Conservation (phyloP, 2,797 vertebrate genomes). For the Lemur catta region DNA sequence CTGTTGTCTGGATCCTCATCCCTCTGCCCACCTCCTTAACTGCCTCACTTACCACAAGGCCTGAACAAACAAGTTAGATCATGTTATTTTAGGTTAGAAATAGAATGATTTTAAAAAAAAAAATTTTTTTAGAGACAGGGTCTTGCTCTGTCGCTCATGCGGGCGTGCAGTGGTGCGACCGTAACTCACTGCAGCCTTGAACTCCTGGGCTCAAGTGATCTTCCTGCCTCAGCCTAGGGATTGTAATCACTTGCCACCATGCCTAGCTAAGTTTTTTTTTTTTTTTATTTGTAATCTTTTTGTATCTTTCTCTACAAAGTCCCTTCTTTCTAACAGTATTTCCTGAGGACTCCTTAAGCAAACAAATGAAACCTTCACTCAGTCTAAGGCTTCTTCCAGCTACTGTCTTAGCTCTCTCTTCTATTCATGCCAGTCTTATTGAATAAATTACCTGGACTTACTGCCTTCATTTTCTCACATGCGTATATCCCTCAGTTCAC, state of each 20-base stretch:
- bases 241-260: background rate
- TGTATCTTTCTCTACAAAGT: background rate
- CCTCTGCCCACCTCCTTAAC: background rate
- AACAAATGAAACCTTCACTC: background rate
- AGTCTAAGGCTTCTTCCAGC: background rate
- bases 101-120: background rate
- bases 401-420: background rate
- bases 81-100: background rate
- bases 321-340: background rate
- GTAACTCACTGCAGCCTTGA: background rate
- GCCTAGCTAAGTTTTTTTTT: background rate
- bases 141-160: background rate
- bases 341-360: background rate
- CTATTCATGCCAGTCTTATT: background rate
- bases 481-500: background rate
- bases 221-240: background rate
- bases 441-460: background rate
- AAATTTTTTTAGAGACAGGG: background rate
- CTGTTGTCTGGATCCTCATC: background rate
- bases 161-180: background rate
- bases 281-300: background rate
- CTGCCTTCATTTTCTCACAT: background rate
- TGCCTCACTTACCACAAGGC: background rate
- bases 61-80: background rate
- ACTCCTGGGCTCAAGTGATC: background rate